Percentiles rank a stretch among this genome's conserved stretches.
Evolutionary conservation across 2,888 invertebrate species (phyloP).

Genomic region (Toxonevra muliebris): DNA sequence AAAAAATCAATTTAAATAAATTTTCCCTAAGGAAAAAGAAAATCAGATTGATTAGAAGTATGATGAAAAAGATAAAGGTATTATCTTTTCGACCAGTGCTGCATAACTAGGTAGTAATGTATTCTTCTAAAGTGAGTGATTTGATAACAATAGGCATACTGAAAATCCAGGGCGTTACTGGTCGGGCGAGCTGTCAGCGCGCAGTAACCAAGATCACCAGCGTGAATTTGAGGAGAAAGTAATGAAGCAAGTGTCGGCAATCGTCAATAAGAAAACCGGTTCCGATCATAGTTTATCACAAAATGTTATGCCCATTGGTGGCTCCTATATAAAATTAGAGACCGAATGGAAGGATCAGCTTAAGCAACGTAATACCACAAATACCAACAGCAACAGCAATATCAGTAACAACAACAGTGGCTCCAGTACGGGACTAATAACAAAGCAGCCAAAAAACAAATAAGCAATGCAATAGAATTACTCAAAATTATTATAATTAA

Average conservation of each 20-base stretch:
- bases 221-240: constrained; percentile 83
- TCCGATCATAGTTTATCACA: constrained; percentile 51
- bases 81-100: no score
- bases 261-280: constrained; percentile 61
- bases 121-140: not conserved
- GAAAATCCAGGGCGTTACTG: constrained; percentile 72
- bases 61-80: not conserved
- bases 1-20: no score
- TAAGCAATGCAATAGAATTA: not conserved
- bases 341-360: constrained; percentile 77
- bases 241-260: constrained; percentile 66
- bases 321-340: constrained; percentile 79
- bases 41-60: constrained; percentile 16
- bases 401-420: not conserved
- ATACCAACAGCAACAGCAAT: constrained; percentile 31
- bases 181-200: constrained; percentile 79
- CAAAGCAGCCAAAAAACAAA: not conserved
- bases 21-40: no score
- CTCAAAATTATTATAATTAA: not conserved
- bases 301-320: constrained; percentile 67
- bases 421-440: not conserved
- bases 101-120: not conserved
- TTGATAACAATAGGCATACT: constrained; percentile 40
- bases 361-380: constrained; percentile 52
- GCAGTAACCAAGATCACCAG: constrained; percentile 89